Evolutionary conservation across 2,888 invertebrate genomes (phyloP).

Genomic region (Apodemia mormo): DNA sequence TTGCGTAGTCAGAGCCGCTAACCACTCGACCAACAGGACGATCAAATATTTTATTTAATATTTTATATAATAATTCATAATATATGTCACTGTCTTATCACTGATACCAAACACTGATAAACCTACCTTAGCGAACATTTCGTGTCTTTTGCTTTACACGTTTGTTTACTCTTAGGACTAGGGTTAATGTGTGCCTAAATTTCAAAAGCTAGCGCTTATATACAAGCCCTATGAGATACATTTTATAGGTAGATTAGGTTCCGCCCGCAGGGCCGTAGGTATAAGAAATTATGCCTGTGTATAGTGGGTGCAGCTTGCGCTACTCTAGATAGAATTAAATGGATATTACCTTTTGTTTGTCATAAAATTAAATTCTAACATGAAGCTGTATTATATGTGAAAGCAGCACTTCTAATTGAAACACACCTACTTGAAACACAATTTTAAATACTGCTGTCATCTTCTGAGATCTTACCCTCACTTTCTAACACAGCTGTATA

Average conservation of each 20-base stretch:
- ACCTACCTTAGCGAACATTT: constrained; percentile 76
- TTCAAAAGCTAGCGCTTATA: constrained; percentile 70
- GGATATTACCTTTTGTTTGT: constrained; percentile 44
- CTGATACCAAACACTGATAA: constrained; percentile 15
- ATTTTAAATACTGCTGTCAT: too few species aligned
- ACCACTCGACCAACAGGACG: too few species aligned
- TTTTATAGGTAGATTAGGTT: constrained; percentile 64
- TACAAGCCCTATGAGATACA: constrained; percentile 52
- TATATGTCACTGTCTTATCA: neutral
- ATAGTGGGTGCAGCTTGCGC: constrained; percentile 64
- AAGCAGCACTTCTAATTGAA: too few species aligned
- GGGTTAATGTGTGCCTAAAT: constrained; percentile 73
- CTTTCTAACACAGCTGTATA: too few species aligned
- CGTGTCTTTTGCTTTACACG: constrained; percentile 56
- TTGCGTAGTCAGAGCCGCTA: too few species aligned
- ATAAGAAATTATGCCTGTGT: constrained; percentile 56
- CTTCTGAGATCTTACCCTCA: too few species aligned
- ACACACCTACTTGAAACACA: too few species aligned
- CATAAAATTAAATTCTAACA: constrained; percentile 4
- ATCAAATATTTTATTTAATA: too few species aligned
- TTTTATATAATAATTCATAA: neutral
- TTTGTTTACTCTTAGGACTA: constrained; percentile 63
- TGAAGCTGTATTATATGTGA: too few species aligned
- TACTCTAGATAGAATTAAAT: constrained; percentile 53
- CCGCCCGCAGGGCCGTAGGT: constrained; percentile 53